Conservation (phyloP, 2,797 vertebrate genomes). For the Crax fasciolata region DNA sequence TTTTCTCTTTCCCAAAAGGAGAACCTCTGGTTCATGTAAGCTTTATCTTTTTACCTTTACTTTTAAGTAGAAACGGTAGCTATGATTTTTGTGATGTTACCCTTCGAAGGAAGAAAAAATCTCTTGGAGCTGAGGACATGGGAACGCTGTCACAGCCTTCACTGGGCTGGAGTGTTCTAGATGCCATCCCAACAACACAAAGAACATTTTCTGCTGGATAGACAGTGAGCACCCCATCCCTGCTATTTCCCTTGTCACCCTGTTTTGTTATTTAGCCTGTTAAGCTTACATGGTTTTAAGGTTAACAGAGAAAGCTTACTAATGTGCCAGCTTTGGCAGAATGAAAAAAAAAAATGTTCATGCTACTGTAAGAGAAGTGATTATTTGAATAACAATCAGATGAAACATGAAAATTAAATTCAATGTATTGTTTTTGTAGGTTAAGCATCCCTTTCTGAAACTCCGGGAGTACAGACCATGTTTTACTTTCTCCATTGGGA, state of each 20-base stretch:
- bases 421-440: background rate
- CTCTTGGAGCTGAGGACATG: background rate
- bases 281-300: background rate
- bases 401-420: background rate
- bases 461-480: background rate
- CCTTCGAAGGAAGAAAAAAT: background rate
- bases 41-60: background rate
- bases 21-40: background rate
- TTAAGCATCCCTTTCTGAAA: background rate
- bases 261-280: background rate
- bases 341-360: background rate
- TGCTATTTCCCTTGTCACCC: background rate
- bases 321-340: background rate
- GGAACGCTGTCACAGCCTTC: background rate
- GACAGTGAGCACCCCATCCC: background rate
- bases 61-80: background rate
- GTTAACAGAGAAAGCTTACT: background rate
- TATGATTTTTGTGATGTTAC: background rate
- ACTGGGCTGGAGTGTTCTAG: background rate
- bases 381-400: background rate
- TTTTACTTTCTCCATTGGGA: conserved; percentile 24
- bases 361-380: background rate
- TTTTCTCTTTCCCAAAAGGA: background rate
- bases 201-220: background rate
- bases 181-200: background rate